Base-by-base conservation (phyloP, 2,888 invertebrate species). In the Belgica antarctica region DNA sequence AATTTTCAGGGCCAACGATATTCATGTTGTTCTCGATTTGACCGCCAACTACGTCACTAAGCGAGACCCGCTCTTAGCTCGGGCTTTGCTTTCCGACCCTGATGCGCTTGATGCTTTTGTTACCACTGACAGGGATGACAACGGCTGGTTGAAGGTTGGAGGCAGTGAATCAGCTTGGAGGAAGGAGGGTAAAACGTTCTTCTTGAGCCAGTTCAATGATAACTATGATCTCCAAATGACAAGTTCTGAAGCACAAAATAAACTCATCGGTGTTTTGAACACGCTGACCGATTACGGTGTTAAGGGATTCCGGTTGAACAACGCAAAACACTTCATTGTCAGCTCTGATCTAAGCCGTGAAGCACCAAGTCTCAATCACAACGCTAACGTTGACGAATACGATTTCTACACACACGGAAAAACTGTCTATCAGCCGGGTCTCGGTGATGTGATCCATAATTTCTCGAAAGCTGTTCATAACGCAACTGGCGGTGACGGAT, bases 211-310 rank as follows among this genome's bases (percentile, higher is more conserved):
- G 75, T 89, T 88, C 75, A 83, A 83, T 0, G 81, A 83, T 15
- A 85, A 87, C 75, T 90, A 94, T 0, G 93, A 94, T 77, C 83
- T 96, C 2, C 92, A 94, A 81, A 91, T 89, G 82, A 82, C 86
- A 71, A 89, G 92, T 76, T 79, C 83, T 0, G 76, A 78, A 0
- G 90, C 92, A 0, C 82, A 87, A 1, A 76, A 82, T 1, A 85
- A 86, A 76, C 87, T 93, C 73, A 81, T 87, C 75, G 80, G 82
- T 0, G 88, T 89, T 0, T 77, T 96, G 1, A 78, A 81, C 41
- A 85, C 84, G 73, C 92, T 94, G 86, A 76, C 94, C 72, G 81
- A 84, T 2, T 82, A 87, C 1, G 96, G 95, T 0, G 88, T 92
- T 0, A 86, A 84, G 73, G 97, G 97, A 2, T 87, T 97, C 75